A percentile compares a stretch with the other conserved stretches of the same genome.
Conservation (phyloP, 2,888 invertebrate species). For the Glyphotaelius pellucidus region DNA sequence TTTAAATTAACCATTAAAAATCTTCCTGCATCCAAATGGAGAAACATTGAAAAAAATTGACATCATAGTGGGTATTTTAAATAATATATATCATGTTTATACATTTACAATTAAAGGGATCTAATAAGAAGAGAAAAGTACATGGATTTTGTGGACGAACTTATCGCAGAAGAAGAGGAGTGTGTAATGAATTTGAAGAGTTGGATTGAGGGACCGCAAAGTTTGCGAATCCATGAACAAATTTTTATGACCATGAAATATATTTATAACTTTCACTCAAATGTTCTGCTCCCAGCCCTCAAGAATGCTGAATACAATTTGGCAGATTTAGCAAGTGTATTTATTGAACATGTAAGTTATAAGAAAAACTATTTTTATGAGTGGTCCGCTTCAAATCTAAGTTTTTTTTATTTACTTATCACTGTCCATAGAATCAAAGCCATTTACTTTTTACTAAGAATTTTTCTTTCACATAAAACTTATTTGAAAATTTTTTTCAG, state of each 20-base stretch:
- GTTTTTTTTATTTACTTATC: neutral
- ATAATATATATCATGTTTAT: neutral
- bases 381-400: neutral
- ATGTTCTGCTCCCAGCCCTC: neutral
- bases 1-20: neutral
- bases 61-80: neutral
- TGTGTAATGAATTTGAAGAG: neutral
- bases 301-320: neutral
- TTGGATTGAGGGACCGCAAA: neutral
- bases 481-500: neutral
- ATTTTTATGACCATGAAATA: neutral
- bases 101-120: neutral
- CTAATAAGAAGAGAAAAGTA: neutral
- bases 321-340: neutral
- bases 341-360: neutral
- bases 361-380: neutral
- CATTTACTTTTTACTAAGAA: neutral
- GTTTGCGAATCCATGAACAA: neutral
- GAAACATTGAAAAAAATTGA: neutral
- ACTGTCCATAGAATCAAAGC: no score
- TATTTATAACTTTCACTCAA: neutral
- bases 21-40: neutral
- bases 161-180: neutral
- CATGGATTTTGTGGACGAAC: neutral
- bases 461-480: neutral